A percentile compares a stretch with the other conserved stretches of the same genome.
Conservation (phyloP, 2,888 invertebrate genomes). For the Melieria omissa region DNA sequence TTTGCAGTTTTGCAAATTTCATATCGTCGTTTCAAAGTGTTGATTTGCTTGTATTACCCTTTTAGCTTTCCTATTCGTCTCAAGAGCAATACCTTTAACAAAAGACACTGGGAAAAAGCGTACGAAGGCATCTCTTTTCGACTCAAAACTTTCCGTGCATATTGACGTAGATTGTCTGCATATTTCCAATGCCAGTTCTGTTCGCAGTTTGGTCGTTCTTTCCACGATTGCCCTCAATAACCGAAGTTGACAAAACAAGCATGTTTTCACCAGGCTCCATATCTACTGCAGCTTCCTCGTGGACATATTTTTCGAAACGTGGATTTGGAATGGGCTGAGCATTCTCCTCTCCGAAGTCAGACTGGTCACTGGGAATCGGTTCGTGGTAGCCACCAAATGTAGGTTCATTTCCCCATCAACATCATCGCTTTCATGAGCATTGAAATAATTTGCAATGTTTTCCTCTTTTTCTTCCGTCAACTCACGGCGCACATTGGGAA, state of each 20-base stretch:
- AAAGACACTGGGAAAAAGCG: slow-evolving; percentile 24
- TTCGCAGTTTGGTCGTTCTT: slow-evolving; percentile 8
- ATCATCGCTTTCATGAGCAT: no score
- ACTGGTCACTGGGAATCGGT: slow-evolving; percentile 8
- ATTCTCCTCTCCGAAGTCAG: slow-evolving; percentile 21
- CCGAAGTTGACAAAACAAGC: neutral
- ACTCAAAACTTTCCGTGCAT: slow-evolving; percentile 19
- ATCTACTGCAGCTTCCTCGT: slow-evolving; percentile 1
- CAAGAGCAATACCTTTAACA: slow-evolving; percentile 32
- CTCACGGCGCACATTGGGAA: no score
- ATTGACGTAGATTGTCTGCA: slow-evolving; percentile 10
- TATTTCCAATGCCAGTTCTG: slow-evolving; percentile 12
- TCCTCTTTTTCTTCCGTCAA: no score
- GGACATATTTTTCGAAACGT: slow-evolving; percentile 16
- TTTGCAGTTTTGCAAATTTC: no score
- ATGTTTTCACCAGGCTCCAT: neutral
- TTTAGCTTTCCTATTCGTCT: slow-evolving; percentile 29
- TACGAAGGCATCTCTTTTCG: slow-evolving; percentile 25
- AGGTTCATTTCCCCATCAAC: neutral
- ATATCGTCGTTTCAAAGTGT: no score
- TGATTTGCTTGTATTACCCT: slow-evolving; percentile 16
- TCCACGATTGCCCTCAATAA: slow-evolving; percentile 22
- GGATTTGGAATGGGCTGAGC: slow-evolving; percentile 10
- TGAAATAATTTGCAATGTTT: no score
- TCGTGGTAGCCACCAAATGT: slow-evolving; percentile 8